A percentile compares a stretch with the other conserved stretches of the same genome.
These are phyloP conservation scores for Orchesella cincta DNA, from an alignment of 1,140 invertebrate genomes.

Conservation along the genomic window DNA sequence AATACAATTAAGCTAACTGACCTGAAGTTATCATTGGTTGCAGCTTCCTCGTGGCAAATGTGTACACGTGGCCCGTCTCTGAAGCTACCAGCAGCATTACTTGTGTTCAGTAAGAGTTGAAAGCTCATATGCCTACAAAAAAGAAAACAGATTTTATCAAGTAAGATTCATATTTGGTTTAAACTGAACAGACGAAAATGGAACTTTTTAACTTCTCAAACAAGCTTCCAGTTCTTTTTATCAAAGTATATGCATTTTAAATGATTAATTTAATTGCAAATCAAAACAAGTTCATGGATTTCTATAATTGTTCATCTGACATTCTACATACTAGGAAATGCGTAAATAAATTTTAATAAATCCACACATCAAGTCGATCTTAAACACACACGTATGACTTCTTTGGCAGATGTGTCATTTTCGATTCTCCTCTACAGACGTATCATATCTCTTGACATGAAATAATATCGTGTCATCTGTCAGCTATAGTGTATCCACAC, in stretches of 20 bases:
- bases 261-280: too few relatives aligned
- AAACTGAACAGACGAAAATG: too few relatives aligned
- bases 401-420: slow-evolving; percentile 22
- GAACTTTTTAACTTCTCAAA: too few relatives aligned
- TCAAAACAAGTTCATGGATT: too few relatives aligned
- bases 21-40: slow-evolving; percentile 98
- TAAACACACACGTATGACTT: not conserved
- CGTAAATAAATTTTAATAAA: not conserved
- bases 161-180: too few relatives aligned
- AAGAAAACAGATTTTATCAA: too few relatives aligned
- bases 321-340: not conserved
- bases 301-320: too few relatives aligned
- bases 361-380: not conserved
- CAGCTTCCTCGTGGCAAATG: slow-evolving; percentile 97
- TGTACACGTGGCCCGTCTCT: slow-evolving; percentile 98
- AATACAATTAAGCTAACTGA: too few relatives aligned
- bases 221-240: too few relatives aligned
- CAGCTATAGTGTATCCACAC: slow-evolving; percentile 12
- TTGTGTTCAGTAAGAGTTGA: slow-evolving; percentile 71
- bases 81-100: slow-evolving; percentile 95
- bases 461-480: slow-evolving; percentile 26
- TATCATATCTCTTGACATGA: slow-evolving; percentile 27
- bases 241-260: too few relatives aligned
- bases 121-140: slow-evolving; percentile 15
- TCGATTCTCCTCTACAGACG: slow-evolving; percentile 8